Evolutionary conservation across 2,888 invertebrate genomes (phyloP).

Genomic region (Tipula vernalis): DNA sequence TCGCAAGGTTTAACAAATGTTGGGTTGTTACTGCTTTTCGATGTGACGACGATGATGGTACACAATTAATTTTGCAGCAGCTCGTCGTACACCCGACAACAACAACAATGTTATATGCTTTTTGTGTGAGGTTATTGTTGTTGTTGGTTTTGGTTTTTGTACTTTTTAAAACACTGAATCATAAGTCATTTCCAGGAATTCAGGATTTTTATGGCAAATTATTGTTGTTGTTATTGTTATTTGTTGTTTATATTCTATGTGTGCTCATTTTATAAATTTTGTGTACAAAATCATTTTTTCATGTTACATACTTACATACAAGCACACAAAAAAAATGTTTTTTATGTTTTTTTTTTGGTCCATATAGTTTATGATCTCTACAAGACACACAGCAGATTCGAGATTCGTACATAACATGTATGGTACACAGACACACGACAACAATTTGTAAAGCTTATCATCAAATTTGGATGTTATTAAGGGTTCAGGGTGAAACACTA

Average conservation of each 20-base stretch:
- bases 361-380: neutral
- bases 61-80: neutral
- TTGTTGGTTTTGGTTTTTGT: neutral
- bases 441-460: neutral
- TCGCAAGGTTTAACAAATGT: neutral
- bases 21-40: neutral
- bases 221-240: neutral
- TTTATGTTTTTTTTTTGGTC: neutral
- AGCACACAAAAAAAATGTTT: neutral
- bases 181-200: neutral
- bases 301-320: neutral
- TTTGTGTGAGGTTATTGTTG: neutral
- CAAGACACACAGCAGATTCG: neutral
- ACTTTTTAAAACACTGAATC: neutral
- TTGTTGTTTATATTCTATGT: neutral
- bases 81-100: neutral
- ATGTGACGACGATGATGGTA: neutral
- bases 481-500: neutral
- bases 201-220: neutral
- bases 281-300: neutral
- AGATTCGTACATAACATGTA: neutral
- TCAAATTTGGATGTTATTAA: neutral
- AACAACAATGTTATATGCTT: neutral
- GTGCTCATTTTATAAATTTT: neutral
- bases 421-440: neutral